Conservation (phyloP, 2,113 vertebrate genomes). For the Grantiella picta region DNA sequence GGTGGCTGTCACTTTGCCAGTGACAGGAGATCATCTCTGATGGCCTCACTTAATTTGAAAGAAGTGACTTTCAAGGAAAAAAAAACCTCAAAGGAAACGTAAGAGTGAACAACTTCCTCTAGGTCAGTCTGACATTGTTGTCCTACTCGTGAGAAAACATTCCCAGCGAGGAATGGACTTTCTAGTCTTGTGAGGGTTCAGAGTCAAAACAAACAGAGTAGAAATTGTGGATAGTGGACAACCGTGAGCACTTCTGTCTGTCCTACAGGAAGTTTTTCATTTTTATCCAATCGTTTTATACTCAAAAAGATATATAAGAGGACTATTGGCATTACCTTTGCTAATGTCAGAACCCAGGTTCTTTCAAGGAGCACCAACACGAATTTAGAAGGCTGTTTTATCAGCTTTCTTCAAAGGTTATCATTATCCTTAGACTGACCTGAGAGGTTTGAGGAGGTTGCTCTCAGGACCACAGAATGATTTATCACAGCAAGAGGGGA, state of each 20-base stretch:
- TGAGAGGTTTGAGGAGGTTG: neutral
- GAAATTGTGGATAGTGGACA: neutral
- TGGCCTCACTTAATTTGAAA: neutral
- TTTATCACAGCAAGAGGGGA: neutral
- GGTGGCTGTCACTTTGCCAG: neutral
- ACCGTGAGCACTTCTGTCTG: neutral
- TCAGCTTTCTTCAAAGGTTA: neutral
- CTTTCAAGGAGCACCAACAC: neutral
- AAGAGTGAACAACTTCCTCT: neutral
- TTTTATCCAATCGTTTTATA: neutral
- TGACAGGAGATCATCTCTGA: neutral
- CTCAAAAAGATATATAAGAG: neutral
- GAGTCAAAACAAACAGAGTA: conserved; percentile 32
- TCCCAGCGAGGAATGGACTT: neutral
- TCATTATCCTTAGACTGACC: neutral
- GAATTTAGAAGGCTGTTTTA: neutral
- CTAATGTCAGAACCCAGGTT: neutral
- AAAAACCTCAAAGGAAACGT: neutral
- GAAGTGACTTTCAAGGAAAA: neutral
- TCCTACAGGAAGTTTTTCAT: neutral
- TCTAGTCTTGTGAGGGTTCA: neutral
- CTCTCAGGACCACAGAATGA: neutral
- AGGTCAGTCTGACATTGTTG: conserved; percentile 37
- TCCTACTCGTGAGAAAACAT: conserved; percentile 21
- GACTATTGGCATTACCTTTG: neutral